Evolutionary conservation across 1,140 invertebrate species (phyloP).

Genomic region (Papilio polytes): DNA sequence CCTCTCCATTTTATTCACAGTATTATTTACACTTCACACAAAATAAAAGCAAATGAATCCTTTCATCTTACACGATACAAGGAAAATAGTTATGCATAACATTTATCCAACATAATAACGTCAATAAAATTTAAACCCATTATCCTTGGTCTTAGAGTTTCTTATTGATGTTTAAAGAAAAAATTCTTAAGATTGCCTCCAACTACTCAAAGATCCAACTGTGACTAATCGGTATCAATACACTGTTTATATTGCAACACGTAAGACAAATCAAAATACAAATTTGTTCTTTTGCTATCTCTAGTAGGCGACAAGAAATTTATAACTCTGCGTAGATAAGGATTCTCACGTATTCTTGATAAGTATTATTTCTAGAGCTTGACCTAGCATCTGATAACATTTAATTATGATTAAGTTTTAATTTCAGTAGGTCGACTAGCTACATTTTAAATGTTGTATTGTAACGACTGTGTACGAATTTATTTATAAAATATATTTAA

Average conservation of each 20-base stretch:
- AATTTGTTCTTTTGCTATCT: constrained; percentile 17
- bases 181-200: no score
- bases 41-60: not conserved
- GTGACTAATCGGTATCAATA: not conserved
- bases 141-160: no score
- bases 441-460: not conserved
- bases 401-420: constrained; percentile 2
- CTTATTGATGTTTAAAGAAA: no score
- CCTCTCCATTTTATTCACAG: not conserved
- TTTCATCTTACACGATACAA: not conserved
- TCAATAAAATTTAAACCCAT: not conserved
- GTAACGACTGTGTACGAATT: not conserved
- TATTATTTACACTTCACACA: not conserved
- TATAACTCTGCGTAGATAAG: constrained; percentile 50
- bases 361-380: constrained; percentile 30
- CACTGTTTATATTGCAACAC: not conserved
- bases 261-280: not conserved
- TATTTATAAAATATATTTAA: no score
- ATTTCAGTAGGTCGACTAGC: not conserved
- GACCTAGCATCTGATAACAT: constrained; percentile 18
- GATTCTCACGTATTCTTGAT: constrained; percentile 54
- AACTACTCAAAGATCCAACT: not conserved
- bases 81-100: not conserved
- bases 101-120: not conserved
- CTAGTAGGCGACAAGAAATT: constrained; percentile 26